Evolutionary conservation across 2,888 invertebrate species (phyloP).

Genomic region (Temnothorax ravouxi): DNA sequence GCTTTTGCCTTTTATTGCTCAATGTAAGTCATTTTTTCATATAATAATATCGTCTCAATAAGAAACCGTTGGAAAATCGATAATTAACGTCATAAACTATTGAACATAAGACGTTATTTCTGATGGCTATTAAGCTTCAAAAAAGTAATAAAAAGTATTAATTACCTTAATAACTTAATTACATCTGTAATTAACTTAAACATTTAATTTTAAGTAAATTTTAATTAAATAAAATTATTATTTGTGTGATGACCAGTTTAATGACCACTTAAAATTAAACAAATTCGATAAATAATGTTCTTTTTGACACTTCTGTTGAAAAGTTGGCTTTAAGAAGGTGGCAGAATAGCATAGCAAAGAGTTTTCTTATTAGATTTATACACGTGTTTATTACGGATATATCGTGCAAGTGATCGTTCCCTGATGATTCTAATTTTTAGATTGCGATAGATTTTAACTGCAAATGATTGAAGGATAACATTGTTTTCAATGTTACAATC

Average conservation of each 20-base stretch:
- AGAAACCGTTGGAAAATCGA: too few species aligned
- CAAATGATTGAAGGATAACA: conserved; percentile 12
- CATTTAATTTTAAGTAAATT: neutral
- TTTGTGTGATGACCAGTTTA: neutral
- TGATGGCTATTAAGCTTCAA: neutral
- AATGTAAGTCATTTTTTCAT: neutral
- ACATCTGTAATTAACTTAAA: neutral
- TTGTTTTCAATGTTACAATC: conserved; percentile 18
- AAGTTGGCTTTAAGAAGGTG: neutral
- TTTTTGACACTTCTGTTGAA: neutral
- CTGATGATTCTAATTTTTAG: neutral
- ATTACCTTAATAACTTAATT: neutral
- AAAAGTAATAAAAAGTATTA: neutral
- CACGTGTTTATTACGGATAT: neutral
- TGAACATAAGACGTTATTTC: neutral
- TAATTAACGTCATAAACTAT: neutral
- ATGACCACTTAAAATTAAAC: neutral
- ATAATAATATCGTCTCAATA: neutral
- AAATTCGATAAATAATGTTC: neutral
- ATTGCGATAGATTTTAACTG: conserved; percentile 1
- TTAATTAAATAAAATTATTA: conserved; percentile 18
- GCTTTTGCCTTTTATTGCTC: neutral
- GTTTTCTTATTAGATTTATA: neutral
- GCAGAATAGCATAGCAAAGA: neutral
- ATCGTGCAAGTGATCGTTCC: neutral